These are phyloP conservation scores for Saxicola maurus DNA, from an alignment of 2,797 vertebrate genomes.

Conservation along the genomic window DNA sequence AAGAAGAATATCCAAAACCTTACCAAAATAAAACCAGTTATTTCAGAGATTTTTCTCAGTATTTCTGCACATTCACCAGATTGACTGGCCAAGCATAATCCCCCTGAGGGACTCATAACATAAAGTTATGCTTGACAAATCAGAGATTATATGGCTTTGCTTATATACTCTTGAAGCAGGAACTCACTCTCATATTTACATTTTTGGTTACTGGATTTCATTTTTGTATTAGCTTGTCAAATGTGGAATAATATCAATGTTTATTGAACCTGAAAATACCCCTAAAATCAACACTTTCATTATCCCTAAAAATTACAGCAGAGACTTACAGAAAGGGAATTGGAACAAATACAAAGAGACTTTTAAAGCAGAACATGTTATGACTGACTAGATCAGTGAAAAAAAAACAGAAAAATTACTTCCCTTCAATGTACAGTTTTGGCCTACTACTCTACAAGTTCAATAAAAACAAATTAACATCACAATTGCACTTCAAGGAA, in stretches of 20 bases:
- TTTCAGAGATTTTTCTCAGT: background rate
- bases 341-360: background rate
- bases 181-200: background rate
- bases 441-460: background rate
- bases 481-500: background rate
- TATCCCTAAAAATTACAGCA: background rate
- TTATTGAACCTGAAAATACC: background rate
- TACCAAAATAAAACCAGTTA: background rate
- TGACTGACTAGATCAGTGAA: background rate
- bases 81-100: background rate
- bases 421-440: background rate
- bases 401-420: background rate
- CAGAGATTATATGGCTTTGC: background rate
- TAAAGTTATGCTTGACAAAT: background rate
- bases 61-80: constrained; percentile 6
- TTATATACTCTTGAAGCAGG: background rate
- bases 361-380: background rate
- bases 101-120: background rate
- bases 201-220: background rate
- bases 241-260: background rate
- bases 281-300: background rate
- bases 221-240: background rate
- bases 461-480: background rate
- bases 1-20: background rate
- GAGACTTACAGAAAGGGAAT: background rate